Conservation (phyloP, 2,888 invertebrate genomes). For the Caenorhabditis doughertyi region DNA sequence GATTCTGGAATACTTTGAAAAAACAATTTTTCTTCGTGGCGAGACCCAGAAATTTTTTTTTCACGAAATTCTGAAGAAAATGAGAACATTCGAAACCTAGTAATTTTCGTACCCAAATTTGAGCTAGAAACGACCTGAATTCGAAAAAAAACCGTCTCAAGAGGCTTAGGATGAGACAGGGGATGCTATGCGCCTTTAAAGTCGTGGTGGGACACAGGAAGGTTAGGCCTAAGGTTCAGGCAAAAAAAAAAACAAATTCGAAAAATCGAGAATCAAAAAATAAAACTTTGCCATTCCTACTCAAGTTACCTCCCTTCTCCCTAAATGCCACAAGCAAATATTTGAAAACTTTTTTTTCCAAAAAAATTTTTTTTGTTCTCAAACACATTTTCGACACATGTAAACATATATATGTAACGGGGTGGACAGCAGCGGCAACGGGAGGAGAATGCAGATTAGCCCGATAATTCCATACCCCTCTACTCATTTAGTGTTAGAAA, state of each 20-base stretch:
- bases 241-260: neutral
- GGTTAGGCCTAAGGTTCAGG: neutral
- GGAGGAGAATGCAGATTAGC: conserved; percentile 50
- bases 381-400: neutral
- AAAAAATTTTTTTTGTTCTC: neutral
- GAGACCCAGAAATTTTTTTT: too few species aligned
- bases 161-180: too few species aligned
- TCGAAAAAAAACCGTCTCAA: too few species aligned
- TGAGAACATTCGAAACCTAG: too few species aligned
- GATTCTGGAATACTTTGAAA: too few species aligned
- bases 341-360: neutral
- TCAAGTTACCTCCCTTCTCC: too few species aligned
- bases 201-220: too few species aligned
- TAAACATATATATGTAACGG: conserved; percentile 1
- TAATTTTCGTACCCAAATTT: too few species aligned
- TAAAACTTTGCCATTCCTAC: neutral
- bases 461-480: conserved; percentile 48
- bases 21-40: too few species aligned
- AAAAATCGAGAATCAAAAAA: neutral
- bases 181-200: too few species aligned
- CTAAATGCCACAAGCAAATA: neutral
- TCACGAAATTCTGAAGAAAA: too few species aligned
- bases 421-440: neutral
- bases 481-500: neutral
- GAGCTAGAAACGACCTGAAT: too few species aligned